Evolutionary conservation across 1,140 invertebrate genomes (phyloP), one percentile per base, ranked within the genome.

Genomic region (Cherax quadricarinatus): DNA sequence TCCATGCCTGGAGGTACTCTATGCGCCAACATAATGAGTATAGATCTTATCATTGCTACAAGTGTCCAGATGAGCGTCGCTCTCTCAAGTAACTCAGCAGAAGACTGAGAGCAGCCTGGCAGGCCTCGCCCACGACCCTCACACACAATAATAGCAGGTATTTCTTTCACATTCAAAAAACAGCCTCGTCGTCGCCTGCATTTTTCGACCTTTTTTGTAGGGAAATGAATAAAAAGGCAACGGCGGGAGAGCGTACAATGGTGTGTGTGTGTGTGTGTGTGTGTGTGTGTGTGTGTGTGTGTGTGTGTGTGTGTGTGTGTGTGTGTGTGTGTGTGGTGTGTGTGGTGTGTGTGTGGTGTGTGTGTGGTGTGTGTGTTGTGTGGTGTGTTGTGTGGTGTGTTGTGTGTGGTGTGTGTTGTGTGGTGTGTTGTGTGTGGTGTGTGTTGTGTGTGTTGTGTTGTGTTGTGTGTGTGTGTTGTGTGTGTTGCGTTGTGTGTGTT

Each of bases 141-240:
- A 21, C 51, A 75, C 12, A 75, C 62, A 86, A 86, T 73, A 86
- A 86, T 86, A 86, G 66, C 66, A 75, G 84, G 84, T 75, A 86
- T 75, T 75, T 86, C 84, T 86, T 75, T 86, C 84, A 73, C 48
- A 86, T 86, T 86, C 66, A 86, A 75, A 41, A 86, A 75, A 75
- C 16, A 70, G 30, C 49, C 84, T 14, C 30, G 30, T 14, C 30
- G 30, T 49, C 57, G 60, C 62, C 48, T 86, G n/a, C 49, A 21
- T 30, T 83, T 57, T 57, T 83, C 18, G 21, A 12, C 4, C 24
- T n/a, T 81, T 82, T 82, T 82, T 51, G 21, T 82, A 51, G 49
- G 24, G 80, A 24, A 18, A 57, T 82, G 80, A 53, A 57, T 82
- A 82, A 82, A 82, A 82, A 82, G 80, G 48, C 41, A 60, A 57